Evolutionary conservation across 2,797 vertebrate species (phyloP).

Genomic region (Scleropages formosus): DNA sequence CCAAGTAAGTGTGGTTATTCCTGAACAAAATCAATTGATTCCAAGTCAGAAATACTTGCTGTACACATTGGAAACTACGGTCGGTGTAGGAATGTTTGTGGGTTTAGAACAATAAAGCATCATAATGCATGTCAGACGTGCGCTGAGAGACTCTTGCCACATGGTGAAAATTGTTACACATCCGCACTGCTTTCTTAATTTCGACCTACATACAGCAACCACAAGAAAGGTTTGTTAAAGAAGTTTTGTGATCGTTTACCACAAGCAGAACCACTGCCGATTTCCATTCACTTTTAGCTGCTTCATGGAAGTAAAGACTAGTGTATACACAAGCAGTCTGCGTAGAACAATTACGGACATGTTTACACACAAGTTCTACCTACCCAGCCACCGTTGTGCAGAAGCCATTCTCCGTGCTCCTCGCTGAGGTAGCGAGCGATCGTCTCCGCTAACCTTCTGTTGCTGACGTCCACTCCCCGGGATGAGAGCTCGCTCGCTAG

Average conservation of each 20-base stretch:
- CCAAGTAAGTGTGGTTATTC: too few relatives aligned
- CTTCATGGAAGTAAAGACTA: too few relatives aligned
- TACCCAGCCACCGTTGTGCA: constrained; percentile 83
- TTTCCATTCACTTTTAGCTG: too few relatives aligned
- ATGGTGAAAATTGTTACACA: not conserved
- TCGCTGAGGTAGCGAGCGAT: constrained; percentile 74
- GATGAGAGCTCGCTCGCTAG: constrained; percentile 62
- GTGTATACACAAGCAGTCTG: not conserved
- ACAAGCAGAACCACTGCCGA: too few relatives aligned
- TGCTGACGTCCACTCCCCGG: constrained; percentile 43
- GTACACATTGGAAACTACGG: too few relatives aligned
- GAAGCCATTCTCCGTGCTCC: constrained; percentile 76
- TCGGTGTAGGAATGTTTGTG: too few relatives aligned
- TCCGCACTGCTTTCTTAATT: too few relatives aligned
- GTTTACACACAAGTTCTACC: constrained; percentile 44
- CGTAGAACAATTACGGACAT: not conserved
- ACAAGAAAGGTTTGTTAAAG: constrained; percentile 3
- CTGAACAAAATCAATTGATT: too few relatives aligned
- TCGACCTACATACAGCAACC: not conserved
- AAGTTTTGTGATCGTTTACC: constrained; percentile 9
- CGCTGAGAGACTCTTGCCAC: too few relatives aligned
- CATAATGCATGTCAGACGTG: too few relatives aligned
- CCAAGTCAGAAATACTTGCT: too few relatives aligned
- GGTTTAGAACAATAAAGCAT: too few relatives aligned
- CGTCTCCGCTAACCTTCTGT: constrained; percentile 65